Evolutionary conservation across 1,140 invertebrate species (phyloP).

Genomic region (Tachypleus tridentatus): DNA sequence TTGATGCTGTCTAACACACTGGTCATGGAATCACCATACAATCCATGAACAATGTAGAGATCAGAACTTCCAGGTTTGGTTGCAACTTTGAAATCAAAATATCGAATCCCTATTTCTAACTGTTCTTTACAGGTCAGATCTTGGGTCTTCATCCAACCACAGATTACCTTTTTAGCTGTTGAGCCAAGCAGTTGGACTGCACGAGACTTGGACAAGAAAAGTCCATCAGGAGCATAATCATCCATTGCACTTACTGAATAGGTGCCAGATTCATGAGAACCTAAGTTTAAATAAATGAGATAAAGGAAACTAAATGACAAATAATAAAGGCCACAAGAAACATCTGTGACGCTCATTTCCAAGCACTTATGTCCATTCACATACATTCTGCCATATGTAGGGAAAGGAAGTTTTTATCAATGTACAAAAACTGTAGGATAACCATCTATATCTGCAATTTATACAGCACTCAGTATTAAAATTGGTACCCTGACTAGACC

Average conservation of each 20-base stretch:
- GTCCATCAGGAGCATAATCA: slow-evolving; percentile 49
- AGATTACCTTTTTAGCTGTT: slow-evolving; percentile 49
- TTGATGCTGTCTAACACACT: slow-evolving; percentile 47
- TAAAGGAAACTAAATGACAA: too few relatives aligned
- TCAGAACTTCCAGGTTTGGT: slow-evolving; percentile 42
- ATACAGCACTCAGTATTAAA: too few relatives aligned
- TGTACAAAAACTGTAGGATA: too few relatives aligned
- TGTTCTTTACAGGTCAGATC: slow-evolving; percentile 48
- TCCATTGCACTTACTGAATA: slow-evolving; percentile 49
- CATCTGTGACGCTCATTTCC: too few relatives aligned
- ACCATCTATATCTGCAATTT: too few relatives aligned
- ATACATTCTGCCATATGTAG: too few relatives aligned
- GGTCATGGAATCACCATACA: slow-evolving; percentile 54
- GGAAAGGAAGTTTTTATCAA: too few relatives aligned
- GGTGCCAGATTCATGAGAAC: slow-evolving; percentile 70
- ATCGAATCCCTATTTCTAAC: slow-evolving; percentile 60
- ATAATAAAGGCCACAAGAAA: too few relatives aligned
- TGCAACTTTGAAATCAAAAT: slow-evolving; percentile 59
- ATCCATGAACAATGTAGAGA: slow-evolving; percentile 59
- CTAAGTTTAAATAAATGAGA: slow-evolving; percentile 33
- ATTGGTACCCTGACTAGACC: too few relatives aligned
- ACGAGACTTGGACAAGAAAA: slow-evolving; percentile 39
- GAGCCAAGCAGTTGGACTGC: slow-evolving; percentile 32
- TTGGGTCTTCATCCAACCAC: slow-evolving; percentile 66
- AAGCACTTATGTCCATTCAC: too few relatives aligned